Evolutionary conservation across 2,888 invertebrate genomes (phyloP).

Genomic region (Galerucella calmariensis): DNA sequence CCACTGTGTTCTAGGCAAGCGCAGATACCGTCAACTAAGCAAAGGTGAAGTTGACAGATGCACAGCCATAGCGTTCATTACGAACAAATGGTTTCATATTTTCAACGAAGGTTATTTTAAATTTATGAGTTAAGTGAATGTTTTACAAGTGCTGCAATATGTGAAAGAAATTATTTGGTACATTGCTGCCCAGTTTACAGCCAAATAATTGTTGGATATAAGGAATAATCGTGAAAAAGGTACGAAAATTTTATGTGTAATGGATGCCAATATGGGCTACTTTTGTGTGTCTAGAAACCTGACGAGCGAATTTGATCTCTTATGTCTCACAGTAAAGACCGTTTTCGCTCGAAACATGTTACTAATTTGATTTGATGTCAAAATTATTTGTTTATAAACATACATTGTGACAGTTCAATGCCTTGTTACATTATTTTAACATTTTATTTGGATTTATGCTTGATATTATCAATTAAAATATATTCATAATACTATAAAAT

Average conservation of each 20-base stretch:
- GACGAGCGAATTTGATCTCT: constrained; percentile 63
- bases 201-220: constrained; percentile 13
- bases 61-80: constrained; percentile 50
- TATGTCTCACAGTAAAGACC: constrained; percentile 61
- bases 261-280: constrained; percentile 64
- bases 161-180: constrained; percentile 24
- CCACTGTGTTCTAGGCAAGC: constrained; percentile 25
- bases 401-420: constrained; percentile 27
- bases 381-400: constrained; percentile 54
- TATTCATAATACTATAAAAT: neutral
- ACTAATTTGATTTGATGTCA: constrained; percentile 43
- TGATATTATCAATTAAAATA: neutral
- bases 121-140: constrained; percentile 39
- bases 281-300: constrained; percentile 60
- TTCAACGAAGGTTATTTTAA: constrained; percentile 31
- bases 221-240: constrained; percentile 52
- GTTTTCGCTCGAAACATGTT: constrained; percentile 59
- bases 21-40: constrained; percentile 25
- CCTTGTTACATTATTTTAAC: constrained; percentile 22
- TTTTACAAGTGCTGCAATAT: constrained; percentile 31
- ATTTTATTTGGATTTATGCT: constrained; percentile 1
- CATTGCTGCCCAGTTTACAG: constrained; percentile 12
- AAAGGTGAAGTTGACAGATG: constrained; percentile 43
- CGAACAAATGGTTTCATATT: constrained; percentile 48
- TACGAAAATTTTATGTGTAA: constrained; percentile 57